These are phyloP conservation scores for Drosophila nasuta DNA, from an alignment of 1,140 invertebrate genomes.

Conservation along the genomic window DNA sequence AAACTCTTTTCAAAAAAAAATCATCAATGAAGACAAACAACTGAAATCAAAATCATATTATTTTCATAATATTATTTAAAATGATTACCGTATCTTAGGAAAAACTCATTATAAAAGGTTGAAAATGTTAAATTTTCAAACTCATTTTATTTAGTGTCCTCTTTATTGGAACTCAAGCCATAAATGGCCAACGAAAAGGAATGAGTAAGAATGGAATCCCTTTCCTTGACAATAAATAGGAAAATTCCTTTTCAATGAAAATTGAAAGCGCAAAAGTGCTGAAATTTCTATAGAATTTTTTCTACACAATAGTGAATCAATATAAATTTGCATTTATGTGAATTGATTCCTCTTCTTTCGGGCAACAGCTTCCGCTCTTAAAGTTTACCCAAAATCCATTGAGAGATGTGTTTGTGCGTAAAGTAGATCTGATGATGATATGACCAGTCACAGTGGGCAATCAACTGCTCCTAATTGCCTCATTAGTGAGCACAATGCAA, in stretches of 20 bases:
- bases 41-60: too few relatives aligned
- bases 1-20: not conserved
- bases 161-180: not conserved
- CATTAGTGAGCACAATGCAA: conserved; percentile 42
- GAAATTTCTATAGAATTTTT: conserved; percentile 3
- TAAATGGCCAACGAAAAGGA: not conserved
- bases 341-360: conserved; percentile 9
- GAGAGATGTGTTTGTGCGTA: not conserved
- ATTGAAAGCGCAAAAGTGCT: not conserved
- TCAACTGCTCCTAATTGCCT: conserved; percentile 60
- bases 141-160: not conserved
- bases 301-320: not conserved
- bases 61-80: too few relatives aligned
- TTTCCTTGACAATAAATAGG: not conserved
- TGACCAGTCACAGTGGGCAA: conserved; percentile 47
- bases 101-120: not conserved
- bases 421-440: not conserved
- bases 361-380: conserved; percentile 33
- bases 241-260: not conserved
- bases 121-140: not conserved
- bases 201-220: not conserved
- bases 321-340: conserved; percentile 22
- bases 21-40: too few relatives aligned
- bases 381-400: conserved; percentile 8
- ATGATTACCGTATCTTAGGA: too few relatives aligned